phyloP scores from a whole-genome alignment of 2,888 invertebrate species.

The Oxycera nigricornis region DNA sequence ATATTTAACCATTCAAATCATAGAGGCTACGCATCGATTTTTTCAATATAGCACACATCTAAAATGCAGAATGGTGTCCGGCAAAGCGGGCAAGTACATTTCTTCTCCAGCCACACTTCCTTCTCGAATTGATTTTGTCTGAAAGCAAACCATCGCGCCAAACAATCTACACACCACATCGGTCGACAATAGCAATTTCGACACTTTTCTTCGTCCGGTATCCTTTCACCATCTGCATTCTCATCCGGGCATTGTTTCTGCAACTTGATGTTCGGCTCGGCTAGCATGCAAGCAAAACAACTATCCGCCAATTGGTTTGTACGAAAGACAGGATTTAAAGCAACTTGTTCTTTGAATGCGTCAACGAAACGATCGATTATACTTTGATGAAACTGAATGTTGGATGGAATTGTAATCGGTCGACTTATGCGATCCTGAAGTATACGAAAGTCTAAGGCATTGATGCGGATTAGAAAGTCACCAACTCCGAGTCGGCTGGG shows the following conservation, averaged over 20 bases:
- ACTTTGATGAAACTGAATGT: slow-evolving; percentile 77
- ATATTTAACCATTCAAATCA: too few species aligned
- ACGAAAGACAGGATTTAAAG: slow-evolving; percentile 70
- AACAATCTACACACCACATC: slow-evolving; percentile 88
- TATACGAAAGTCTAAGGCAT: slow-evolving; percentile 80
- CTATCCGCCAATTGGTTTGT: slow-evolving; percentile 73
- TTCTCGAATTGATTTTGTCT: slow-evolving; percentile 75
- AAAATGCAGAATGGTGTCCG: slow-evolving; percentile 83
- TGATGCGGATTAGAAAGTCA: slow-evolving; percentile 75
- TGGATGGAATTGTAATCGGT: slow-evolving; percentile 72
- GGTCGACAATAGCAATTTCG: slow-evolving; percentile 77
- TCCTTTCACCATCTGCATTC: slow-evolving; percentile 60
- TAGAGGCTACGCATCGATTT: slow-evolving; percentile 40
- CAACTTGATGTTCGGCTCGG: slow-evolving; percentile 79
- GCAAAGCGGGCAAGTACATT: slow-evolving; percentile 89
- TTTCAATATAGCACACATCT: slow-evolving; percentile 71
- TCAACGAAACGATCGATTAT: slow-evolving; percentile 84
- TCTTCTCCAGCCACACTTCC: slow-evolving; percentile 79
- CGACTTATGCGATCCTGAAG: slow-evolving; percentile 74
- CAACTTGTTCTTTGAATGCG: slow-evolving; percentile 79
- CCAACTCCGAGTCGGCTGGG: slow-evolving; percentile 68
- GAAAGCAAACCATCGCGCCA: slow-evolving; percentile 88
- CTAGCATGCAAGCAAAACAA: slow-evolving; percentile 90
- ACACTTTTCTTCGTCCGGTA: slow-evolving; percentile 58
- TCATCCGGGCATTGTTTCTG: slow-evolving; percentile 70